Evolutionary conservation across 2,113 vertebrate genomes (phyloP), one percentile per base, ranked within the genome.

Genomic region (Bettongia penicillata): DNA sequence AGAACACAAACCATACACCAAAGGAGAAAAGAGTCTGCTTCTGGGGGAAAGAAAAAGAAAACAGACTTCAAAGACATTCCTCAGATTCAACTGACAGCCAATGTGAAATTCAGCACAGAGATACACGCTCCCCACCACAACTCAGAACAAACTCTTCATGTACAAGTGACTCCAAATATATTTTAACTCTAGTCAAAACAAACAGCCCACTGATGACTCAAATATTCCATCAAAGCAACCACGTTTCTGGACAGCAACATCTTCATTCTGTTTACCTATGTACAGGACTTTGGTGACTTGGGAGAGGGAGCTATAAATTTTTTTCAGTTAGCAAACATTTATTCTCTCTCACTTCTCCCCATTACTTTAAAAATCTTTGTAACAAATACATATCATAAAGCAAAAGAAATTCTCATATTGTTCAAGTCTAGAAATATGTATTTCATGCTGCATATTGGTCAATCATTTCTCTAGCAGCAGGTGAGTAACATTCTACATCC

Each of bases 171-270:
- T 77, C 91, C 93, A 95, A 90, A 93, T 12, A 91, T 12, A 93
- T 51, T 89, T 77, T 94, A 6, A 90, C 51, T 90, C 37, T 93
- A 43, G 47, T 95, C 47, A 91, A 92, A 97, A 93, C 23, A 90
- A 14, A 47, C 25, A n/a, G 25, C 26, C 94, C 89, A 26, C 91
- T 14, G 31, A 84, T 43, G 16, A 77, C 9, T 92, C 90, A 0
- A 5, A 51, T 37, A 93, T 5, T n/a, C 92, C 12, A 25, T 51
- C 23, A 50, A 90, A 97, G 90, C 6, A 90, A 43, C 47, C 57
- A 31, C 19, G 2, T 43, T n/a, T 92, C 48, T 90, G 92, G 91
- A 68, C 89, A 94, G 11, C 8, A 24, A 28, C 3, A 50, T 55
- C n/a, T 24, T 47, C 0, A 2, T 14, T 14, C 52, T 19, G 19